A percentile compares a stretch with the other conserved stretches of the same genome.
phyloP scores from a whole-genome alignment of 2,113 vertebrate species.

The Tetrax tetrax region DNA sequence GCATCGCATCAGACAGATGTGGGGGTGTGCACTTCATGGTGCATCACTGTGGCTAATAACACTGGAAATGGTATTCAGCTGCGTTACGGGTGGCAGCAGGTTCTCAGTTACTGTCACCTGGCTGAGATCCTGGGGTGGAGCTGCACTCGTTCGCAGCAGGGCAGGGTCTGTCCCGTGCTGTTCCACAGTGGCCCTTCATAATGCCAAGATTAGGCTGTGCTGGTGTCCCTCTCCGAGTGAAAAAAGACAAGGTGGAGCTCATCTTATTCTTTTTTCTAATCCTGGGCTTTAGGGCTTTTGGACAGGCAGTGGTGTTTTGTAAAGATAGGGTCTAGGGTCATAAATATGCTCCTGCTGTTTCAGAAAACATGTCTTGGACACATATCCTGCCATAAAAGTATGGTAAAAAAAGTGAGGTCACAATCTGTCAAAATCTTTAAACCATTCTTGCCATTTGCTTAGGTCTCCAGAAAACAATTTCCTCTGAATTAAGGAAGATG shows the following conservation, averaged over 20 bases:
- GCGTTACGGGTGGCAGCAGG: background rate
- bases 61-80: background rate
- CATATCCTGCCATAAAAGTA: background rate
- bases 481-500: background rate
- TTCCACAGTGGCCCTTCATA: too few relatives aligned
- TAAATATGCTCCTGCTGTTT: background rate
- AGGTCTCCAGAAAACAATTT: background rate
- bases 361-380: background rate
- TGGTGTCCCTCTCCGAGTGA: background rate
- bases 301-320: background rate
- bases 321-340: background rate
- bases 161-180: background rate
- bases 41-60: background rate
- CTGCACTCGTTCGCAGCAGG: rapidly evolving
- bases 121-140: background rate
- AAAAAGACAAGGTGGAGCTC: background rate
- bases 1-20: rapidly evolving
- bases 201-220: background rate
- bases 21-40: background rate
- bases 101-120: background rate
- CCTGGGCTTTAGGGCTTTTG: background rate
- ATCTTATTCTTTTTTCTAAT: background rate
- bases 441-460: background rate
- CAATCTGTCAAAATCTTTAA: background rate
- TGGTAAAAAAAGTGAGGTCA: background rate